Percentiles rank a stretch among this genome's conserved stretches.
Evolutionary conservation across 2,888 invertebrate genomes (phyloP).

Genomic region (Stenurella melanura): DNA sequence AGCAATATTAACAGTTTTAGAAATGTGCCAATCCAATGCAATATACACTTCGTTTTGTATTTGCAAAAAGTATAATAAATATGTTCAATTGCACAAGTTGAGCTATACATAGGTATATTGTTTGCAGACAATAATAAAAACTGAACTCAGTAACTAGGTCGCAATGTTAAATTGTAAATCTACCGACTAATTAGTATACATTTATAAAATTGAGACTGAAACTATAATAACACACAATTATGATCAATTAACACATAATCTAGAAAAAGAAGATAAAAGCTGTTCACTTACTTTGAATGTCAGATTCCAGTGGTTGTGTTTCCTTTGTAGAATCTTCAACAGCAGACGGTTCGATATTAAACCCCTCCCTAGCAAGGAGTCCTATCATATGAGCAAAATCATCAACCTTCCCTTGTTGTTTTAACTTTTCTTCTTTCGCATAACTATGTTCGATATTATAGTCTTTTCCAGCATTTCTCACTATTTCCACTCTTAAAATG

Average conservation of each 20-base stretch:
- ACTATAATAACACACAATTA: neutral
- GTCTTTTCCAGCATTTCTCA: slow-evolving; percentile 81
- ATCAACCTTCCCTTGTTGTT: slow-evolving; percentile 80
- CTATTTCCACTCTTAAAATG: slow-evolving; percentile 92
- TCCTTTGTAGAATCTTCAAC: slow-evolving; percentile 74
- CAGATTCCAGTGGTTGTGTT: slow-evolving; percentile 65
- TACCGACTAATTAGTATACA: too few relatives aligned
- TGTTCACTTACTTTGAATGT: slow-evolving; percentile 54
- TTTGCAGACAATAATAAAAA: too few relatives aligned
- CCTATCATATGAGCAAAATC: slow-evolving; percentile 79
- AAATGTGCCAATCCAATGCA: too few relatives aligned
- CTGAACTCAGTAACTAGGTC: too few relatives aligned
- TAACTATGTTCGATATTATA: slow-evolving; percentile 89
- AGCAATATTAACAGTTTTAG: too few relatives aligned
- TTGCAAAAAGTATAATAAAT: too few relatives aligned
- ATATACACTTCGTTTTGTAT: too few relatives aligned
- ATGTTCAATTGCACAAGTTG: too few relatives aligned
- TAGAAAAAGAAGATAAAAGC: slow-evolving; percentile 4
- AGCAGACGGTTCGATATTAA: slow-evolving; percentile 82
- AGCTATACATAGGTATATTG: too few relatives aligned
- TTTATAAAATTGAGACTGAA: too few relatives aligned
- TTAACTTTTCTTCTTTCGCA: slow-evolving; percentile 85
- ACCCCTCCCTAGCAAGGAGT: slow-evolving; percentile 80
- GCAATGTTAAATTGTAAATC: too few relatives aligned
- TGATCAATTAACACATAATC: neutral